Evolutionary conservation across 2,888 invertebrate species (phyloP).

Genomic region (Odontocerum albicorne): DNA sequence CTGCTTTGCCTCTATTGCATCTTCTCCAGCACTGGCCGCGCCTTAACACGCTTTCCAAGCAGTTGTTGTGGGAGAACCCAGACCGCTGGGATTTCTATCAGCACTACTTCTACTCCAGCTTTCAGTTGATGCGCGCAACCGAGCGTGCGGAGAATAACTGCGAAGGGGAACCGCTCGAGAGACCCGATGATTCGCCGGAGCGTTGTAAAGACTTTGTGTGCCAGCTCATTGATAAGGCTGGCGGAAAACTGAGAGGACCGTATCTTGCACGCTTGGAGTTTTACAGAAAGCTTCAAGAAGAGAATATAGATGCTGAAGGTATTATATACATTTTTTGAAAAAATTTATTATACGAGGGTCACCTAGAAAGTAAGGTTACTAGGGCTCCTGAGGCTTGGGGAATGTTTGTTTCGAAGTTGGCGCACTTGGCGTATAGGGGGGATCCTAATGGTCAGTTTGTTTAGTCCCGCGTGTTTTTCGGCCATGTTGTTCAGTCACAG

Average conservation of each 20-base stretch:
- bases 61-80: conserved; percentile 70
- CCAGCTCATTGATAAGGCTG: conserved; percentile 56
- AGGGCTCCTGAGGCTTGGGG: too few relatives aligned
- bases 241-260: conserved; percentile 71
- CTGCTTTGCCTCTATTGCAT: conserved; percentile 13
- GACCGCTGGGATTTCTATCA: conserved; percentile 75
- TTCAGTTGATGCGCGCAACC: conserved; percentile 58
- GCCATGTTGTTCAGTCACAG: too few relatives aligned
- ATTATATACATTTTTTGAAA: too few relatives aligned
- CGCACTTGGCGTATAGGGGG: too few relatives aligned
- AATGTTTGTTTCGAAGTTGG: too few relatives aligned
- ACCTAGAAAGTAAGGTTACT: too few relatives aligned
- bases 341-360: too few relatives aligned
- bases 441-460: too few relatives aligned
- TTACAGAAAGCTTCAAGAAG: conserved; percentile 61
- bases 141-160: conserved; percentile 40
- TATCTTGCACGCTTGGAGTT: conserved; percentile 82
- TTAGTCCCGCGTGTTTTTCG: too few relatives aligned
- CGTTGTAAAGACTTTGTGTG: conserved; percentile 54
- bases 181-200: conserved; percentile 49
- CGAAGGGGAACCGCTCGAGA: background rate
- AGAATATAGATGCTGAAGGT: conserved; percentile 54
- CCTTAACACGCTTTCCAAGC: conserved; percentile 73
- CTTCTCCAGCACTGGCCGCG: conserved; percentile 70
- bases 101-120: conserved; percentile 71